Evolutionary conservation across 2,113 vertebrate species (phyloP), one percentile per base, ranked within the genome.

Genomic region (Planiliza haematocheilus): DNA sequence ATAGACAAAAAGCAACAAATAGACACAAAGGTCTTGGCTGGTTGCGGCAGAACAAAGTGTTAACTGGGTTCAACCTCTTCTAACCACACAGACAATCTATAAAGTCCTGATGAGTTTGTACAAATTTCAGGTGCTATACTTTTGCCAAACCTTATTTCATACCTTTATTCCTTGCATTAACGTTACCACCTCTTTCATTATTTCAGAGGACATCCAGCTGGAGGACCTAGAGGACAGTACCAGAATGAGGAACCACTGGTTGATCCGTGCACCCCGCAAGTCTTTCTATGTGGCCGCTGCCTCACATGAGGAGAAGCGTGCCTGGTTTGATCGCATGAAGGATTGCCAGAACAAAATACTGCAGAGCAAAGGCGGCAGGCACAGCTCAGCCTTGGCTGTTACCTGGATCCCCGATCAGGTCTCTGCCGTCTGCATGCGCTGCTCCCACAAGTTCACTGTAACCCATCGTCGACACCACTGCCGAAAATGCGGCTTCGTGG

Each of bases 381-480:
- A 91, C 0, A 61, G 72, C 9, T 86, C 83, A 0, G 86, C 82
- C 71, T 95, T 94, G 0, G 96, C 97, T 0, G 93, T 94, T 0
- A 91, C 93, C 18, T 98, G 96, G 97, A 93, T 98, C 80, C 97
- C 96, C 0, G 95, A 98, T 89, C 86, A 74, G 30, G 95, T 94
- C 2, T 95, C 96, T 0, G 93, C 94, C 64, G 92, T 95, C 84
- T 99, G 97, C 90, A 98, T 98, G 97, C 96, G 96, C 82, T 98
- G 96, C 91, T 91, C 90, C 0, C 81, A 89, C 5, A 95, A 89
- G 67, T 99, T 99, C 88, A 93, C 84, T 0, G n/a, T 94, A 0
- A 89, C 95, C 42, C 94, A 94, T 0, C 95, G 96, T 0, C 90
- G 95, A 30, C 97, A 99, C 88, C 96, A 99, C 92, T 99, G 97